Percentiles rank a stretch among this genome's conserved stretches.
These are phyloP conservation scores for Lithophane socia DNA, from an alignment of 2,888 invertebrate species.

Conservation along the genomic window DNA sequence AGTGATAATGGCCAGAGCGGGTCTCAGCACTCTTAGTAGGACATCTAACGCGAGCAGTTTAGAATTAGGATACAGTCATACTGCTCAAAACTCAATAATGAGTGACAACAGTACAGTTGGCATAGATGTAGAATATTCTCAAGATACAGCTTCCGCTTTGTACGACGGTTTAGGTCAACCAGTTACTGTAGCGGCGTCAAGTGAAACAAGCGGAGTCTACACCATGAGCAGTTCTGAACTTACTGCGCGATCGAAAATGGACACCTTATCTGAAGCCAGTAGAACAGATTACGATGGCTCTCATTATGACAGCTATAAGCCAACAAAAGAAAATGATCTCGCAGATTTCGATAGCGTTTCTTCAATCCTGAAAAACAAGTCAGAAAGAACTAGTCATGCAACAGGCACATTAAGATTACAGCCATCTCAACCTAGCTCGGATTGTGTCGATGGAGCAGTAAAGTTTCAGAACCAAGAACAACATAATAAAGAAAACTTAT, in stretches of 20 bases:
- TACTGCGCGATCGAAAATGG: constrained; percentile 91
- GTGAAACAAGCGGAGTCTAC: constrained; percentile 96
- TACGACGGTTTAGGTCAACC: constrained; percentile 88
- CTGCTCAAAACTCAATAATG: constrained; percentile 95
- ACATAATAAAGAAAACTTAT: constrained; percentile 86
- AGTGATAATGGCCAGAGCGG: constrained; percentile 93
- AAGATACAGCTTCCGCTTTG: constrained; percentile 91
- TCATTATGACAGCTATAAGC: constrained; percentile 91
- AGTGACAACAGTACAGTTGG: constrained; percentile 93
- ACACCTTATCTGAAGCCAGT: constrained; percentile 85
- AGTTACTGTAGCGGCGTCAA: constrained; percentile 92
- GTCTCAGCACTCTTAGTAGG: constrained; percentile 89
- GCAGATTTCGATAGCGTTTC: constrained; percentile 89
- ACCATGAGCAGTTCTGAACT: constrained; percentile 94
- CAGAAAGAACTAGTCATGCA: constrained; percentile 81
- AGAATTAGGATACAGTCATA: constrained; percentile 96
- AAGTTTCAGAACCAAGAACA: constrained; percentile 84
- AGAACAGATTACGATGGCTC: constrained; percentile 88
- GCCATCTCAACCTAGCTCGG: constrained; percentile 78
- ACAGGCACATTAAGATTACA: constrained; percentile 76
- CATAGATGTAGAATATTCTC: constrained; percentile 91
- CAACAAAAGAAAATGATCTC: constrained; percentile 87
- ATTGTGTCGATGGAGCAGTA: constrained; percentile 88
- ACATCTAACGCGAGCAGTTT: constrained; percentile 95
- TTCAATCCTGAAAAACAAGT: constrained; percentile 88